Conservation (phyloP, 1,140 invertebrate species). For the Lethrus apterus region DNA sequence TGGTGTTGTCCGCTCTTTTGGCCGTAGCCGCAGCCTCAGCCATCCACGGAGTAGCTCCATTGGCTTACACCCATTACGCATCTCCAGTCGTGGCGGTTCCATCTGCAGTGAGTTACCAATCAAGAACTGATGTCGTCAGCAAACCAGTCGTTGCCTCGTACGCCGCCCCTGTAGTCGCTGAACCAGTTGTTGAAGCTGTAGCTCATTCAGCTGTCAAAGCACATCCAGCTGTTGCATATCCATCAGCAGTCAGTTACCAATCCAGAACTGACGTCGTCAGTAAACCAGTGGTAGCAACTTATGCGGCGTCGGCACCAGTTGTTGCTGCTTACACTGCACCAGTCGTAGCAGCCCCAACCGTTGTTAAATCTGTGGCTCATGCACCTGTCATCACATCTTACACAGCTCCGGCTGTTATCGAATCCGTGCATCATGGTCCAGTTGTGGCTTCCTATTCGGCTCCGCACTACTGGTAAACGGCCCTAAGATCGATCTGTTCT, state of each 20-base stretch:
- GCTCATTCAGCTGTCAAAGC: conserved; percentile 21
- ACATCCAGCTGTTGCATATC: conserved; percentile 17
- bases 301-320: conserved; percentile 18
- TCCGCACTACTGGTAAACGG: too few species aligned
- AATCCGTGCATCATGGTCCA: too few species aligned
- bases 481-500: too few species aligned
- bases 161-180: conserved; percentile 13
- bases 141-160: conserved; percentile 25
- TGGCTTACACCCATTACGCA: conserved; percentile 37
- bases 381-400: conserved; percentile 11
- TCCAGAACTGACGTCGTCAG: conserved; percentile 23
- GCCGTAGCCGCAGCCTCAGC: conserved; percentile 41
- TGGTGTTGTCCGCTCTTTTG: conserved; percentile 49
- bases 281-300: conserved; percentile 24
- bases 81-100: conserved; percentile 18
- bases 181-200: conserved; percentile 15
- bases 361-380: conserved; percentile 1
- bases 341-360: conserved; percentile 12
- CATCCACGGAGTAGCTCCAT: conserved; percentile 31
- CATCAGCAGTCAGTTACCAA: conserved; percentile 24
- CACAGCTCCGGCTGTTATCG: conserved; percentile 18
- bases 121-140: conserved; percentile 23
- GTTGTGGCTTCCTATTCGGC: too few species aligned
- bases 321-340: conserved; percentile 17
- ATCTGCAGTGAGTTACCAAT: conserved; percentile 23